Percentiles rank a stretch among this genome's conserved stretches.
Conservation (phyloP, 1,140 invertebrate genomes). For the Euglossa dilemma region DNA sequence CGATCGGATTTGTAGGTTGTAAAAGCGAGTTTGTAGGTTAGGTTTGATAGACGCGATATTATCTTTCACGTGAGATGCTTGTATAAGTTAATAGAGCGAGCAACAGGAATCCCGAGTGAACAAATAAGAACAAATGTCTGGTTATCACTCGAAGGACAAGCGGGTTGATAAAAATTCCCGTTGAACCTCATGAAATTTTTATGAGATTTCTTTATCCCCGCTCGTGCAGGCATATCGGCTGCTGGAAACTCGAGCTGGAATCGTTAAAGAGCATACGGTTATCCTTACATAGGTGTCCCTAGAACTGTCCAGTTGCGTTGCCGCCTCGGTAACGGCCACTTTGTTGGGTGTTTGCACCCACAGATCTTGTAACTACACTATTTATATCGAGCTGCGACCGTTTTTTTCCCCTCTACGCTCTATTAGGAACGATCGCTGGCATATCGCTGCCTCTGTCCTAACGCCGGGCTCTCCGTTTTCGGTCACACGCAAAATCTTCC, state of each 20-base stretch:
- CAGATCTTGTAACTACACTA: conserved; percentile 52
- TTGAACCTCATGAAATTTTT: conserved; percentile 29
- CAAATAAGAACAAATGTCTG: neutral
- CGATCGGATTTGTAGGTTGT: too few species aligned
- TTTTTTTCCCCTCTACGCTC: conserved; percentile 34
- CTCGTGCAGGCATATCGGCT: neutral
- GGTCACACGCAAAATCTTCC: neutral
- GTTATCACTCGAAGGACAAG: conserved; percentile 10
- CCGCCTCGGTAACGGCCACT: conserved; percentile 36
- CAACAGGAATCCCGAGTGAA: neutral
- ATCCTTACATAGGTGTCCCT: conserved; percentile 37
- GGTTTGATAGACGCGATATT: neutral
- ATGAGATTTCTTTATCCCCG: conserved; percentile 36
- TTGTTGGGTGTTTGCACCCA: conserved; percentile 55
- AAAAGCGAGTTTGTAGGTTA: neutral
- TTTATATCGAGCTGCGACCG: conserved; percentile 53
- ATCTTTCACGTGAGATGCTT: neutral
- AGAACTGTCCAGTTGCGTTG: neutral
- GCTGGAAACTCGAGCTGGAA: conserved; percentile 10
- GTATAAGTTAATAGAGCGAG: neutral
- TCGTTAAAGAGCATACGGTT: conserved; percentile 19
- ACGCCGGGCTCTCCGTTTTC: conserved; percentile 25
- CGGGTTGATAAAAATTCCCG: neutral
- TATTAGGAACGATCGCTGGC: conserved; percentile 38
- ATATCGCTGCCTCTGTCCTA: conserved; percentile 12